Evolutionary conservation across 2,797 vertebrate genomes (phyloP).

Genomic region (Poecilia wingei): DNA sequence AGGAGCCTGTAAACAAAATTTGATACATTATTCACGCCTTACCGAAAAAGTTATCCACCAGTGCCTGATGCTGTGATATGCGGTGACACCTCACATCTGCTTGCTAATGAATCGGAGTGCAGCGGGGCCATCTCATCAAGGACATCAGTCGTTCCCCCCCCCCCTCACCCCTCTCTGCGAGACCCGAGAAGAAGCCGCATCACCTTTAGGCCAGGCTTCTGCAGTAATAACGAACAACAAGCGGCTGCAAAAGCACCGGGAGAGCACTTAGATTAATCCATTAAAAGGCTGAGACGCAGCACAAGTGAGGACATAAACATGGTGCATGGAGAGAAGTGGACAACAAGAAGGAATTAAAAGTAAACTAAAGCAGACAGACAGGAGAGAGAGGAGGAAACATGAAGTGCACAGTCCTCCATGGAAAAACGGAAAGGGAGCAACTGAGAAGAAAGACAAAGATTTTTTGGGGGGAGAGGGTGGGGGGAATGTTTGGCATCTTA

Average conservation of each 20-base stretch:
- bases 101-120: slow-evolving; percentile 63
- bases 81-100: slow-evolving; percentile 65
- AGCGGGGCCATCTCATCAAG: slow-evolving; percentile 60
- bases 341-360: slow-evolving; percentile 60
- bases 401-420: slow-evolving; percentile 28
- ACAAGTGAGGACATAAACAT: slow-evolving; percentile 57
- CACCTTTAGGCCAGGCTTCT: slow-evolving; percentile 53
- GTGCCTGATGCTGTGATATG: slow-evolving; percentile 58
- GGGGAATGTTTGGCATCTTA: slow-evolving; percentile 13
- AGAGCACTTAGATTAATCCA: slow-evolving; percentile 72
- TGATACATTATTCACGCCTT: slow-evolving; percentile 69
- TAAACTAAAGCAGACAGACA: slow-evolving; percentile 49
- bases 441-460: slow-evolving; percentile 12
- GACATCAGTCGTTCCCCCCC: slow-evolving; percentile 52
- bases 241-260: slow-evolving; percentile 62
- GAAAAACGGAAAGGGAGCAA: slow-evolving; percentile 25
- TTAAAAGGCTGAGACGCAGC: slow-evolving; percentile 63
- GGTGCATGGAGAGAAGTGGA: slow-evolving; percentile 38
- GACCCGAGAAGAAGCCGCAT: slow-evolving; percentile 35
- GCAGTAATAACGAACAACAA: slow-evolving; percentile 68
- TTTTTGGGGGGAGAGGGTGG: not conserved
- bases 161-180: slow-evolving; percentile 32
- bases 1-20: slow-evolving; percentile 61
- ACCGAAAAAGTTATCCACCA: slow-evolving; percentile 47
- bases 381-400: slow-evolving; percentile 24